A percentile compares a stretch with the other conserved stretches of the same genome.
Conservation (phyloP, 30 jellyfish, hydroid and myxozoan genomes). For the Aurelia sp. region DNA sequence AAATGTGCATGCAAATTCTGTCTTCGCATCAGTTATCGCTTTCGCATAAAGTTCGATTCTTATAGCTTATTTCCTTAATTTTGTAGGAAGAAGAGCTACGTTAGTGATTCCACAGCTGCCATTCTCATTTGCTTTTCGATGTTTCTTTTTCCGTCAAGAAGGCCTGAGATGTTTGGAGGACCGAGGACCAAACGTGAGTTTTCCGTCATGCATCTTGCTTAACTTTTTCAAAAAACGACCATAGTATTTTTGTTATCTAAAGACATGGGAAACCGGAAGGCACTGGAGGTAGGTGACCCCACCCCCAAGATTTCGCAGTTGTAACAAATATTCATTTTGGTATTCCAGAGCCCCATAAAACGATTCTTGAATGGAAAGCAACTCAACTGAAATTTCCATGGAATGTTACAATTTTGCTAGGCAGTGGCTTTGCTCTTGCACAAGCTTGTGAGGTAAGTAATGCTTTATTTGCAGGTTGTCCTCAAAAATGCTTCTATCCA, state of each 20-base stretch:
- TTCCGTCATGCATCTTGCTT: too few relatives aligned
- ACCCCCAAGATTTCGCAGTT: too few relatives aligned
- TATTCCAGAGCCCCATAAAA: slow-evolving; percentile 50
- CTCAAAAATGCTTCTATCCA: background rate
- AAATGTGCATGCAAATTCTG: too few relatives aligned
- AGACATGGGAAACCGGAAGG: too few relatives aligned
- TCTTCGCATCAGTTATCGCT: too few relatives aligned
- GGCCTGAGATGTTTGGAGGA: slow-evolving; percentile 66
- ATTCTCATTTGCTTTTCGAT: slow-evolving; percentile 63
- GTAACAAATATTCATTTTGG: too few relatives aligned
- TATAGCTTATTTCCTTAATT: too few relatives aligned
- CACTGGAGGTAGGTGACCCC: too few relatives aligned
- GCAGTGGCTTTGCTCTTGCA: slow-evolving; percentile 97
- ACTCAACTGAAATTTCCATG: slow-evolving; percentile 89
- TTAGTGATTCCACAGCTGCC: slow-evolving; percentile 87
- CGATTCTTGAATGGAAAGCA: slow-evolving; percentile 78
- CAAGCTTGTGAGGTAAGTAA: slow-evolving; percentile 90
- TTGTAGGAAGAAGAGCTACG: slow-evolving; percentile 68
- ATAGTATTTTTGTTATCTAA: too few relatives aligned
- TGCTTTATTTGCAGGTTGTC: background rate
- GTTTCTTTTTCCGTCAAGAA: slow-evolving; percentile 75
- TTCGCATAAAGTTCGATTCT: too few relatives aligned
- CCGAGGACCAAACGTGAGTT: slow-evolving; percentile 44
- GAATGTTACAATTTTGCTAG: slow-evolving; percentile 87
- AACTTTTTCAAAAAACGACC: too few relatives aligned